Percentiles rank a stretch among this genome's conserved stretches.
These are phyloP conservation scores for Chromobotia macracanthus DNA, from an alignment of 2,797 vertebrate species.

Conservation along the genomic window DNA sequence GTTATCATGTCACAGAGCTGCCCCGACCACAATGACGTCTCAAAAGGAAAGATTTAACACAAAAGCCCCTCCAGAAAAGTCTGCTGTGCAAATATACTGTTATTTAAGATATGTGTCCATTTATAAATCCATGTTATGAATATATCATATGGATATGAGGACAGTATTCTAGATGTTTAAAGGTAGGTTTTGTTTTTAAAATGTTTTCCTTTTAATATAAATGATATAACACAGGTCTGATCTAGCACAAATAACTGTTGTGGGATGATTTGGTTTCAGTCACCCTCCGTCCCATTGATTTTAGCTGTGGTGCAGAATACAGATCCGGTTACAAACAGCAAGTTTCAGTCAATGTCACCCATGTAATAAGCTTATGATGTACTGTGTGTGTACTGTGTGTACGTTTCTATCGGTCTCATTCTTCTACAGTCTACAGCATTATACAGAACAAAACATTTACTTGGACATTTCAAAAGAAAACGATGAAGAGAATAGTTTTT, in stretches of 20 bases:
- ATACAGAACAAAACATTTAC: background rate
- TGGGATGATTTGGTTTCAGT: background rate
- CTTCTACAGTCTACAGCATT: too few relatives aligned
- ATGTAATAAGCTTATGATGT: too few relatives aligned
- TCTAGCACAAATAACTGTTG: background rate
- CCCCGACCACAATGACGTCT: slow-evolving; percentile 51
- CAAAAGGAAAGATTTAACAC: slow-evolving; percentile 25
- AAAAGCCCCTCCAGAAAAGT: slow-evolving; percentile 33
- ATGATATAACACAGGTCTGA: background rate
- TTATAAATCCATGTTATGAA: background rate
- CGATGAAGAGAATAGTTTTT: background rate
- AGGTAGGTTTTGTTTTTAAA: too few relatives aligned
- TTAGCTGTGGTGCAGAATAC: too few relatives aligned
- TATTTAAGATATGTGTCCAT: slow-evolving; percentile 36
- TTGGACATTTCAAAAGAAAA: background rate
- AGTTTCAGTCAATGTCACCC: too few relatives aligned
- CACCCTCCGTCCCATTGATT: too few relatives aligned
- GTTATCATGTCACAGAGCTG: slow-evolving; percentile 83
- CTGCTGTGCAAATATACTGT: slow-evolving; percentile 14
- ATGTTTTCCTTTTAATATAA: background rate
- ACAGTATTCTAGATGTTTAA: background rate
- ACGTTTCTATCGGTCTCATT: too few relatives aligned
- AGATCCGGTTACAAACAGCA: background rate
- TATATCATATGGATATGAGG: background rate
- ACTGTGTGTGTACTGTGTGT: too few relatives aligned